Evolutionary conservation across 2,888 invertebrate genomes (phyloP), one percentile per base, ranked within the genome.

Genomic region (Podabrus alpinus): DNA sequence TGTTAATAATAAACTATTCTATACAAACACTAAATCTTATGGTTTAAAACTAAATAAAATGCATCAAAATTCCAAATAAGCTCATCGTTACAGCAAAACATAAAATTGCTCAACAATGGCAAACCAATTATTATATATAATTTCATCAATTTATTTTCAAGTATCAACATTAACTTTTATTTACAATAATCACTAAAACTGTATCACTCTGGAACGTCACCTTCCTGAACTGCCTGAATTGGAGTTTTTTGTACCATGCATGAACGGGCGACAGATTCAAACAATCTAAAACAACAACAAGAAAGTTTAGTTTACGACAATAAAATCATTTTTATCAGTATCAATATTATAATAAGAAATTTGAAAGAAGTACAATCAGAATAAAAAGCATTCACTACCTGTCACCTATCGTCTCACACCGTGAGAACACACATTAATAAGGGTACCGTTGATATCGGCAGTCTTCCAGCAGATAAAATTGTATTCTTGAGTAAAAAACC

Each of bases 211-310:
- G 90, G 89, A 86, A 92, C 88, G 83, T 93, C 93, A 78, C 90
- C 88, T 82, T 93, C 93, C 71, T 90, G 90, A 45, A 45, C 45
- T 79, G 88, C 88, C 86, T 89, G 90, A 86, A 88, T 91, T 81
- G 90, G 90, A 82, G 94, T 92, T 87, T 95, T 95, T 84, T 94
- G 94, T 60, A 94, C 94, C 92, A 97, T 96, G 88, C 98, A 98
- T 0, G 98, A 98, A 78, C 97, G 92, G 17, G 98, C 98, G 79
- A 98, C 98, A 1, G 97, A 97, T 85, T 98, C 97, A 87, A 98
- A 97, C 84, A 98, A 90, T 86, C 97, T 97, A 87, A 66, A 88
- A 88, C 79, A 77, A 82, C 2, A 45, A n/a, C n/a, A 45, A 45
- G 7, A 13, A 13, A 9, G 0, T 45, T n/a, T 45, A 45, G n/a